A percentile compares a stretch with the other conserved stretches of the same genome.
phyloP scores from a whole-genome alignment of 2,113 vertebrate species.

The Camelus dromedarius region DNA sequence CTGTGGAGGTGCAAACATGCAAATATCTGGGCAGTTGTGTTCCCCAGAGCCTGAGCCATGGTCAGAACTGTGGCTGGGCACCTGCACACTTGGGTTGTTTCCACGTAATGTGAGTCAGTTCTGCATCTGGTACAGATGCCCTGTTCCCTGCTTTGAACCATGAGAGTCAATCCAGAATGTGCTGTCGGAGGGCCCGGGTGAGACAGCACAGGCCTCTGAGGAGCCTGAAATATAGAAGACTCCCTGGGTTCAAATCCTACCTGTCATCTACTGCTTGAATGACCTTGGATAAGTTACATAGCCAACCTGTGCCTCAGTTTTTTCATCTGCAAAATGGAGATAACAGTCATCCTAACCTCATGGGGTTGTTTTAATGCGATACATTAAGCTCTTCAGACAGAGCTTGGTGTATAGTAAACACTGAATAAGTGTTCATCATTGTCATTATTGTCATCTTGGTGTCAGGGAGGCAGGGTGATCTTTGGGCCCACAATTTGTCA shows the following conservation, averaged over 20 bases:
- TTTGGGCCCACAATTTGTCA: neutral
- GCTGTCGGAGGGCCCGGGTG: fast-evolving
- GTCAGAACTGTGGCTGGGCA: neutral
- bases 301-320: neutral
- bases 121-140: neutral
- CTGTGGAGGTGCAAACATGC: too few relatives aligned
- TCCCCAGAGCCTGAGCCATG: neutral
- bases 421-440: neutral
- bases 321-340: neutral
- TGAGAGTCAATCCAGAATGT: neutral
- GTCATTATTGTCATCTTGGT: neutral
- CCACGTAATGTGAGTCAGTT: fast-evolving
- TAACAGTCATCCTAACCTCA: fast-evolving
- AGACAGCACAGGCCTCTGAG: neutral
- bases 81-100: fast-evolving
- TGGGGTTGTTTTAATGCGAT: neutral
- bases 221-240: neutral
- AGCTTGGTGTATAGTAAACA: neutral
- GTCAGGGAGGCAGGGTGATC: neutral
- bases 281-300: neutral
- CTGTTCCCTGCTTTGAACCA: neutral
- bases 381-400: neutral
- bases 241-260: neutral
- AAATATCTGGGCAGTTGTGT: neutral
- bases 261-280: neutral